Conservation (phyloP, 2,797 vertebrate species). For the Hozukius guyotensis region DNA sequence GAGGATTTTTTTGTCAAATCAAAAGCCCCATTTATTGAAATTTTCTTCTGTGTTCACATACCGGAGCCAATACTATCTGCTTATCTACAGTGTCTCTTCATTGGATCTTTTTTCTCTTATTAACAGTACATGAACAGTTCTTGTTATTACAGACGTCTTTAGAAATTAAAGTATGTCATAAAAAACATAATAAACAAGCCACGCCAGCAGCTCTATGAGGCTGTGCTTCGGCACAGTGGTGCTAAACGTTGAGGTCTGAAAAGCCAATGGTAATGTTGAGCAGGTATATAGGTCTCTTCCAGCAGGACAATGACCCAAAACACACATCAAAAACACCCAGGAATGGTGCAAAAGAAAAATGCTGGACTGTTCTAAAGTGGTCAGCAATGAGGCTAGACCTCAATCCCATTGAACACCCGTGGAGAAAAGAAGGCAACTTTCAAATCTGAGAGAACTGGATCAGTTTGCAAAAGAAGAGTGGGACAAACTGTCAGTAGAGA, state of each 20-base stretch:
- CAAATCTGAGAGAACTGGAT: too few species aligned
- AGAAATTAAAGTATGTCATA: not conserved
- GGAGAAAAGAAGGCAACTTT: not conserved
- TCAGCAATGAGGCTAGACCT: not conserved
- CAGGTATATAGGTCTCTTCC: not conserved
- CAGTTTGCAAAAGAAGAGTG: too few species aligned
- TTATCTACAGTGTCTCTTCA: not conserved
- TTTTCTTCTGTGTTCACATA: not conserved
- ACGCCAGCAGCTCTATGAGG: not conserved
- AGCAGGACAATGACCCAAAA: not conserved
- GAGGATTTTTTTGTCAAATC: not conserved
- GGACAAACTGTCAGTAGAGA: too few species aligned
- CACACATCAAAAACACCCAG: not conserved
- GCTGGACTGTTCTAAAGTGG: not conserved
- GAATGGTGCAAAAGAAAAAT: not conserved
- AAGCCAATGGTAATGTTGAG: too few species aligned
- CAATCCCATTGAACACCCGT: not conserved
- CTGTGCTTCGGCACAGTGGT: not conserved
- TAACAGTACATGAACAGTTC: not conserved
- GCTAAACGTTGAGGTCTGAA: not conserved
- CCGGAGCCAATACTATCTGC: not conserved
- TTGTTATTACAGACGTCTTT: too few species aligned
- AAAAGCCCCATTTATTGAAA: too few species aligned
- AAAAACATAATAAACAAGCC: not conserved
- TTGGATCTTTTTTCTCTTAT: not conserved